Conservation (phyloP, 2,888 invertebrate species). For the Drosophila mulleri region DNA sequence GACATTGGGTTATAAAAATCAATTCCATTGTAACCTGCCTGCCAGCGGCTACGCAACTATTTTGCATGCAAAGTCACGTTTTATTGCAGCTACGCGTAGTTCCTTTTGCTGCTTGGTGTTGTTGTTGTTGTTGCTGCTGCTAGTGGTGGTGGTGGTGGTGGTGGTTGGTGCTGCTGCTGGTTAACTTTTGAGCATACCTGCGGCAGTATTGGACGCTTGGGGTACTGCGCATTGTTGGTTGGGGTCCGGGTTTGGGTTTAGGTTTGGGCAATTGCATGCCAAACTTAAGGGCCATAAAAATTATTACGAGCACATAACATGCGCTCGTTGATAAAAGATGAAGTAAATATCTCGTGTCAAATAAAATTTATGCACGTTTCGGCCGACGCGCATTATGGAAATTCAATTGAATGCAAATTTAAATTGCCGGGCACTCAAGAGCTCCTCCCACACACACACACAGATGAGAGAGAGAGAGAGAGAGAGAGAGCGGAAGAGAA, state of each 20-base stretch:
- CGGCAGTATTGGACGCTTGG: conserved; percentile 48
- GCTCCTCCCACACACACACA: conserved; percentile 1
- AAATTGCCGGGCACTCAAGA: conserved; percentile 58
- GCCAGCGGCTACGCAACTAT: conserved; percentile 69
- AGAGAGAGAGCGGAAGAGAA: neutral
- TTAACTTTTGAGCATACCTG: conserved; percentile 78
- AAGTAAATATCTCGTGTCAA: conserved; percentile 60
- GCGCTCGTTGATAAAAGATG: conserved; percentile 45
- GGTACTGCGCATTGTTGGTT: conserved; percentile 32
- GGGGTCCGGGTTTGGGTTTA: neutral
- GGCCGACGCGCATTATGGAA: conserved; percentile 73
- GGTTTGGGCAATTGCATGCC: conserved; percentile 44
- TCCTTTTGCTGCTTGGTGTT: conserved; percentile 22
- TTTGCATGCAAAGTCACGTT: conserved; percentile 83
- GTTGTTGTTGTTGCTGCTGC: conserved; percentile 14
- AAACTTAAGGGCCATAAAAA: conserved; percentile 76
- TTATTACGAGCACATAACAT: conserved; percentile 77
- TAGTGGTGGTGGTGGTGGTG: conserved; percentile 7
- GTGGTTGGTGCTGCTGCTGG: conserved; percentile 48
- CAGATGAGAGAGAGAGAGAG: neutral
- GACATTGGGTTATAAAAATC: conserved; percentile 57
- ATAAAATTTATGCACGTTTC: conserved; percentile 77
- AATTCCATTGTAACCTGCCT: conserved; percentile 72
- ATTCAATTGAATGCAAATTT: conserved; percentile 79
- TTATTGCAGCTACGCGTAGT: conserved; percentile 74